Evolutionary conservation across 2,888 invertebrate species (phyloP).

Genomic region (Chirona hameri): DNA sequence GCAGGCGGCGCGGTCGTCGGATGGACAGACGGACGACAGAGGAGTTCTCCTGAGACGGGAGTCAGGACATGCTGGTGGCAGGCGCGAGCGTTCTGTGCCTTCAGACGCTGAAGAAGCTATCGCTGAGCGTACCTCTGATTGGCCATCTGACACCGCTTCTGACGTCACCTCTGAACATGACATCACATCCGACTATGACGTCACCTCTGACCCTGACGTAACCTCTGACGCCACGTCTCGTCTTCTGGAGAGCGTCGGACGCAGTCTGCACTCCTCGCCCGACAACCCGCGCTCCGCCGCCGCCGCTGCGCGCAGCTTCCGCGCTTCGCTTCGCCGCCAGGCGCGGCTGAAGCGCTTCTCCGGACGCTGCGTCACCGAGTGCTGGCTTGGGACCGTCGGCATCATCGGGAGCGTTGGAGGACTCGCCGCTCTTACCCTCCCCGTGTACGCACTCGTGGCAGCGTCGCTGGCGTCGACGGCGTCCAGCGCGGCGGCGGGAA

Average conservation of each 20-base stretch:
- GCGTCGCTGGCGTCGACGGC: not conserved
- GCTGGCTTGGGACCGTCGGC: slow-evolving; percentile 27
- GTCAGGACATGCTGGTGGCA: not conserved
- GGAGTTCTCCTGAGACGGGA: too few relatives aligned
- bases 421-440: not conserved
- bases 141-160: too few relatives aligned
- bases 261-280: not conserved
- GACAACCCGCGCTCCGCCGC: not conserved
- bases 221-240: not conserved
- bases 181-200: too few relatives aligned
- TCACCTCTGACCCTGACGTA: not conserved
- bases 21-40: too few relatives aligned
- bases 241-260: not conserved
- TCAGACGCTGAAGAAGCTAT: not conserved
- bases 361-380: slow-evolving; percentile 10
- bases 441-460: slow-evolving; percentile 4
- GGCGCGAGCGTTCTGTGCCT: not conserved
- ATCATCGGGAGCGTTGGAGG: slow-evolving; percentile 6
- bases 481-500: too few relatives aligned
- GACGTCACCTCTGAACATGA: not conserved
- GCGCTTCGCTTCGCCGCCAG: not conserved
- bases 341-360: not conserved
- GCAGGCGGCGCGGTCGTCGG: not conserved
- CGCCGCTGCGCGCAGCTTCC: not conserved
- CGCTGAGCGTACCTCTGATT: too few relatives aligned